Conservation (phyloP, 2,113 vertebrate genomes). For the Butorides virescens region DNA sequence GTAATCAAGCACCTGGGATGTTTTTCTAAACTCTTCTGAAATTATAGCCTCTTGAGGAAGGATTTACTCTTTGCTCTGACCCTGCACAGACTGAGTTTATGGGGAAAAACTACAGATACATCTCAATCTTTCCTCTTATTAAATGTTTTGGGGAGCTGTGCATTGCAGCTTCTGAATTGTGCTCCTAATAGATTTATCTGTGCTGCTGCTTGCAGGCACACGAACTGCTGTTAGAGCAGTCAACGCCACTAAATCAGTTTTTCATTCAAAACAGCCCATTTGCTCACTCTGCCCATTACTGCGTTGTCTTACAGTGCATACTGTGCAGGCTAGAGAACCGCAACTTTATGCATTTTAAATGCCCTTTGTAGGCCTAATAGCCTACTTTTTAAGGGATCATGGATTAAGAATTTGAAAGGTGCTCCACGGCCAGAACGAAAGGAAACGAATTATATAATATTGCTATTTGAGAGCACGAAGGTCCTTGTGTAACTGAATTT, state of each 20-base stretch:
- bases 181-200: conserved; percentile 49
- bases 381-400: neutral
- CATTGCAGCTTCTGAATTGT: neutral
- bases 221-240: conserved; percentile 19
- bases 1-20: neutral
- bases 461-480: conserved; percentile 1
- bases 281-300: neutral
- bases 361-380: neutral
- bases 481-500: conserved; percentile 53
- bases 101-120: conserved; percentile 2
- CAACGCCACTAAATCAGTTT: conserved; percentile 51
- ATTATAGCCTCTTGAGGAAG: neutral
- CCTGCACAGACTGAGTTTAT: conserved; percentile 29
- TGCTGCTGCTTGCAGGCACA: conserved; percentile 7
- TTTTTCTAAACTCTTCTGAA: conserved; percentile 41
- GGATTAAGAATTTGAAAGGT: neutral
- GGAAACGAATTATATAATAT: conserved; percentile 32
- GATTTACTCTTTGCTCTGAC: conserved; percentile 44
- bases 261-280: conserved; percentile 28
- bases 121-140: conserved; percentile 34
- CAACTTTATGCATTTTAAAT: neutral
- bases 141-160: conserved; percentile 1
- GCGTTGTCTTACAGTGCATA: neutral
- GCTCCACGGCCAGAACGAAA: conserved; percentile 7
- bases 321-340: neutral